Evolutionary conservation across 1,140 invertebrate species (phyloP).

Genomic region (Asbolus verrucosus): DNA sequence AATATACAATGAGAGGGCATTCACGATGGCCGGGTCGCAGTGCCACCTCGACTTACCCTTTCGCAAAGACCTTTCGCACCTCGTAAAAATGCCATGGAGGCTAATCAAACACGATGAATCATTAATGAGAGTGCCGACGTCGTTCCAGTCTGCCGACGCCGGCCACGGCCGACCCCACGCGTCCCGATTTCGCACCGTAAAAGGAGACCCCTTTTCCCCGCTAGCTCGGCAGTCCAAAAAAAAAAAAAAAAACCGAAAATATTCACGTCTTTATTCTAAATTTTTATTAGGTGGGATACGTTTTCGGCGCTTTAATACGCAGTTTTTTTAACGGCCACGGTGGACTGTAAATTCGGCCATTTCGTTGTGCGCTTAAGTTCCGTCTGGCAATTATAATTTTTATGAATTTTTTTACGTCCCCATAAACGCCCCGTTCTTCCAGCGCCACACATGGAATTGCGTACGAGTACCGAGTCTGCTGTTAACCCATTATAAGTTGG

Average conservation of each 20-base stretch:
- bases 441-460: slow-evolving; percentile 1
- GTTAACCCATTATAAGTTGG: slow-evolving; percentile 41
- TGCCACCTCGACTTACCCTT: neutral
- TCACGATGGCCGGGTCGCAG: slow-evolving; percentile 1
- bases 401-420: slow-evolving; percentile 21
- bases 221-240: neutral
- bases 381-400: slow-evolving; percentile 22
- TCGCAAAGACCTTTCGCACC: slow-evolving; percentile 14
- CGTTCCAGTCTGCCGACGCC: slow-evolving; percentile 18
- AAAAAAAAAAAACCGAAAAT: neutral
- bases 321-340: slow-evolving; percentile 14
- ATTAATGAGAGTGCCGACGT: slow-evolving; percentile 34
- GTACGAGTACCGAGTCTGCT: slow-evolving; percentile 32
- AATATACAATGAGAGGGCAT: slow-evolving; percentile 27
- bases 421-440: neutral
- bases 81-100: slow-evolving; percentile 38
- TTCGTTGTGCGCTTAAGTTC: neutral
- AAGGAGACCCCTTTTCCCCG: slow-evolving; percentile 9
- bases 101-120: slow-evolving; percentile 42
- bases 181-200: too few relatives aligned
- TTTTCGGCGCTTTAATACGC: slow-evolving; percentile 15
- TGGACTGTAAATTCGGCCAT: slow-evolving; percentile 18
- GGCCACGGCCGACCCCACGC: too few relatives aligned
- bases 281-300: slow-evolving; percentile 9
- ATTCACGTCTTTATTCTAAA: slow-evolving; percentile 20